Evolutionary conservation across 2,797 vertebrate genomes (phyloP).

Genomic region (Peromyscus aztecus): DNA sequence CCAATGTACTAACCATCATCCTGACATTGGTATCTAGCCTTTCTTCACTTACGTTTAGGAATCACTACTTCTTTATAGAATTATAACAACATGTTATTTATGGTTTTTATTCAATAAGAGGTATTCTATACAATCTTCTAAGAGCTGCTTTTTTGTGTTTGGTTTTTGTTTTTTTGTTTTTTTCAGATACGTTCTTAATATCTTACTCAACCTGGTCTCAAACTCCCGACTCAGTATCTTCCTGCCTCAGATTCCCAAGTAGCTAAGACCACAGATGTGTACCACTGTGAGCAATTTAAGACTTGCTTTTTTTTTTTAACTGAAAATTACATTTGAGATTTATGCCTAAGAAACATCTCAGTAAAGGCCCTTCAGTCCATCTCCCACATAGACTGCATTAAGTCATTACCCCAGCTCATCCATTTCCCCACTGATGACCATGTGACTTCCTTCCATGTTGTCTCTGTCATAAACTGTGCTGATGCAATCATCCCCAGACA

Average conservation of each 20-base stretch:
- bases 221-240: background rate
- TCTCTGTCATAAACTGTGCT: background rate
- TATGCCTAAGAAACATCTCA: background rate
- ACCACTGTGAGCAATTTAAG: background rate
- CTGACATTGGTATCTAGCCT: background rate
- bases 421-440: background rate
- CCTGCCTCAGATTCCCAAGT: background rate
- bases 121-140: background rate
- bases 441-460: background rate
- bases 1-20: background rate
- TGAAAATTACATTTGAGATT: conserved; percentile 8
- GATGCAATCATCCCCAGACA: background rate
- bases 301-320: background rate
- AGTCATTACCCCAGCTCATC: background rate
- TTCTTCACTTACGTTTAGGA: background rate
- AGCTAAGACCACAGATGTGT: background rate
- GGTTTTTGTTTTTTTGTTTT: background rate
- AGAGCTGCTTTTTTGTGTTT: background rate
- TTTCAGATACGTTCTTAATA: background rate
- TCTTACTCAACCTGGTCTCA: background rate
- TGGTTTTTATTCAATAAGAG: background rate
- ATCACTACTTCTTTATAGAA: background rate
- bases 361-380: background rate
- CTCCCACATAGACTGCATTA: background rate
- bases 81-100: background rate